Conservation (phyloP, 1,140 invertebrate species). For the Neomicropteryx cornuta region DNA sequence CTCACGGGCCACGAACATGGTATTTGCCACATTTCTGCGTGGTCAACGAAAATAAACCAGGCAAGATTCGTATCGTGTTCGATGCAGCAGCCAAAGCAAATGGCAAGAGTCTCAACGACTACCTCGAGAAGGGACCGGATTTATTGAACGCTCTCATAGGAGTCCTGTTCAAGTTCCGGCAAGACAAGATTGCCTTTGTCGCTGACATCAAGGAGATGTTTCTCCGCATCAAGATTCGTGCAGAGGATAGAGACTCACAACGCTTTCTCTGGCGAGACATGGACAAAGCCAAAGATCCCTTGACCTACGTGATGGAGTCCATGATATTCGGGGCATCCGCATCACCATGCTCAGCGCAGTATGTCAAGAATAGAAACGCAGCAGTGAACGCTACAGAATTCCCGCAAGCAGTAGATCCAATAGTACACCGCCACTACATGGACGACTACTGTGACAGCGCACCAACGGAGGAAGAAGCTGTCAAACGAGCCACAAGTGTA, state of each 20-base stretch:
- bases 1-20: too few species aligned
- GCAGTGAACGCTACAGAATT: constrained; percentile 7
- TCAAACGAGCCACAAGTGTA: constrained; percentile 10
- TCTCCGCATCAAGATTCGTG: constrained; percentile 7
- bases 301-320: constrained; percentile 14
- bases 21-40: constrained; percentile 23
- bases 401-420: constrained; percentile 12
- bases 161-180: constrained; percentile 17
- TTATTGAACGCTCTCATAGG: constrained; percentile 14
- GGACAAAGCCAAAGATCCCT: constrained; percentile 1
- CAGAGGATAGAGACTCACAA: constrained; percentile 14
- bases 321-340: constrained; percentile 17
- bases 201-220: constrained; percentile 22
- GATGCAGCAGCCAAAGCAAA: constrained; percentile 15
- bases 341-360: constrained; percentile 15
- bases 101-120: constrained; percentile 16
- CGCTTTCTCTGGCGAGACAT: constrained; percentile 15
- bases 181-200: constrained; percentile 14
- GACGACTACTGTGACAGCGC: constrained; percentile 21
- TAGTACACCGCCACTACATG: constrained; percentile 19
- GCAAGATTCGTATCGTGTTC: constrained; percentile 19
- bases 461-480: constrained; percentile 12
- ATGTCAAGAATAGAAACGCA: constrained; percentile 17
- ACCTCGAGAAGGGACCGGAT: constrained; percentile 17
- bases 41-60: constrained; percentile 15